These are phyloP conservation scores for Eurosta solidaginis DNA, from an alignment of 1,140 invertebrate genomes.

Conservation along the genomic window DNA sequence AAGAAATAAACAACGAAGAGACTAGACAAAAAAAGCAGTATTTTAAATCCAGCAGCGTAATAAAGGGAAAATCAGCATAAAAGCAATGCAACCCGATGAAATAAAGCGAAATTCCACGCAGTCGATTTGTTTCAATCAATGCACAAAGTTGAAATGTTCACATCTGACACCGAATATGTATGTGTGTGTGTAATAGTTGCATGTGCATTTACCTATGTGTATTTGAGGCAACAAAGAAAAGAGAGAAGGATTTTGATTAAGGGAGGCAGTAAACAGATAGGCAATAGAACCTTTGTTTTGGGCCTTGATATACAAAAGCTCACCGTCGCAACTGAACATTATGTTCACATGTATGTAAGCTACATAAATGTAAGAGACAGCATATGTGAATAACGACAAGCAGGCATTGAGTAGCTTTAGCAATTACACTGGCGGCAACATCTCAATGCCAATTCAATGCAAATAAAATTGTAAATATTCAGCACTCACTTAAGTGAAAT, in stretches of 20 bases:
- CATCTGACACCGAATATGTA: not conserved
- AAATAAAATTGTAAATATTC: constrained; percentile 18
- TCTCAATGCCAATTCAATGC: constrained; percentile 25
- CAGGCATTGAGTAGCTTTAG: not conserved
- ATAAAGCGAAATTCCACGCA: constrained; percentile 6
- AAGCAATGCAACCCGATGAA: not conserved
- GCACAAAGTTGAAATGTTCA: not conserved
- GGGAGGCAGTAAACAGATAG: not conserved
- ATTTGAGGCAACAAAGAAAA: not conserved
- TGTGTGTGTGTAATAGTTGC: no score
- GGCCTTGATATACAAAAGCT: no score
- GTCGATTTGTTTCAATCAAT: constrained; percentile 6
- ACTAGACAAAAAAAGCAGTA: no score
- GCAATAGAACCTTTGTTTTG: no score
- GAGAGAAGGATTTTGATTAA: not conserved
- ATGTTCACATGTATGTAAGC: no score
- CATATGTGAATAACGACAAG: not conserved
- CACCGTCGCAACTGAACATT: no score
- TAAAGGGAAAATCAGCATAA: no score
- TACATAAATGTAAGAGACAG: not conserved
- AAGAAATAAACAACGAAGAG: no score
- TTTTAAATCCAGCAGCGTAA: no score
- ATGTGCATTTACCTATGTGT: not conserved
- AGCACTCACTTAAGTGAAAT: constrained; percentile 3
- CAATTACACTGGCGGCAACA: constrained; percentile 8